Percentiles rank a stretch among this genome's conserved stretches.
Evolutionary conservation across 1,140 invertebrate species (phyloP).

Genomic region (Magallana gigas): DNA sequence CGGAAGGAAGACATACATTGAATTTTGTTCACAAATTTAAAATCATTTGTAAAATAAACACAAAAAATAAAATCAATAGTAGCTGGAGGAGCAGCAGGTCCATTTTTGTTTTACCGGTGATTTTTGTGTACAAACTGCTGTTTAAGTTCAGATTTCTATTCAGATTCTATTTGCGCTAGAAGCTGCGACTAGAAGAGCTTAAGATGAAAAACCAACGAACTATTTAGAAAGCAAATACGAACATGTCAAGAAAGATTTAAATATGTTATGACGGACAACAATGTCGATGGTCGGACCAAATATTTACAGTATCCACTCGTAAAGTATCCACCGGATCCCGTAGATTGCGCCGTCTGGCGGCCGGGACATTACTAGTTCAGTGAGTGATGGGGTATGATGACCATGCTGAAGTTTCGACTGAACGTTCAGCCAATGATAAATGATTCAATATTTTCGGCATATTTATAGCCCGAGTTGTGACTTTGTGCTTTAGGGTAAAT

Average conservation of each 20-base stretch:
- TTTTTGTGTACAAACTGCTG: not conserved
- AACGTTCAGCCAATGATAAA: constrained; percentile 31
- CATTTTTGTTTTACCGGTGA: constrained; percentile 26
- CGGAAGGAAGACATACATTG: not conserved
- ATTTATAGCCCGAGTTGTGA: constrained; percentile 24
- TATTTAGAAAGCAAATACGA: constrained; percentile 45
- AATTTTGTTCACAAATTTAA: constrained; percentile 13
- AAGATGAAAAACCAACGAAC: constrained; percentile 35
- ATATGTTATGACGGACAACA: constrained; percentile 46
- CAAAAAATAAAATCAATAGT: constrained; percentile 5
- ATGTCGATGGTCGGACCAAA: constrained; percentile 11
- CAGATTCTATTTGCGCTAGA: constrained; percentile 32
- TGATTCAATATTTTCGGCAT: constrained; percentile 17
- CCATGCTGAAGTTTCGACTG: constrained; percentile 11
- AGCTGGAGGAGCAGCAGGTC: not conserved
- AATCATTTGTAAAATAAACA: constrained; percentile 36
- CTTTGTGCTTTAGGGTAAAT: constrained; percentile 37
- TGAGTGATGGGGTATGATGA: constrained; percentile 40
- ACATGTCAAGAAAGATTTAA: constrained; percentile 45
- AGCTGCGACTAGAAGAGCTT: constrained; percentile 7
- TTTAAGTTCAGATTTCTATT: constrained; percentile 30
- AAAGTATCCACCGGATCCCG: constrained; percentile 25
- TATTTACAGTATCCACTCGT: constrained; percentile 30
- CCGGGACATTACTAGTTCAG: not conserved
- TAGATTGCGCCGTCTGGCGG: constrained; percentile 15